Evolutionary conservation across 2,888 invertebrate species (phyloP).

Genomic region (Drosophila limbata): DNA sequence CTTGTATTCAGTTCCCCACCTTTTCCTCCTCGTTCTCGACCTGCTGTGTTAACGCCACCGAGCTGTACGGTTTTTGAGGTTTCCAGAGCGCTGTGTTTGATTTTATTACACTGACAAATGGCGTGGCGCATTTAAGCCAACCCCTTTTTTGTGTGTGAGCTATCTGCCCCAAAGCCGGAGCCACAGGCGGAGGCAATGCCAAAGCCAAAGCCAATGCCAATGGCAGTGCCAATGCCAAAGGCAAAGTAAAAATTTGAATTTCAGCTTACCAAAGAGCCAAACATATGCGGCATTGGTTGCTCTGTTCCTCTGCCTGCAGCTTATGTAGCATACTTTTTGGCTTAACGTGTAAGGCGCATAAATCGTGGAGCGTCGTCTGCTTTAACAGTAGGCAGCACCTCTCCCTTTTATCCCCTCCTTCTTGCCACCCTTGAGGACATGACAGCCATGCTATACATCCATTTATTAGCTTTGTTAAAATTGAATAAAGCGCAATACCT

Average conservation of each 20-base stretch:
- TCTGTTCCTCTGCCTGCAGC: constrained; percentile 52
- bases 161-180: constrained; percentile 4
- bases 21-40: background rate
- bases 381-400: background rate
- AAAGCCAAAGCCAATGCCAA: constrained; percentile 13
- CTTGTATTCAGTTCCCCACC: constrained; percentile 33
- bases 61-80: constrained; percentile 69
- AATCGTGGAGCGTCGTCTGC: constrained; percentile 69
- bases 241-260: constrained; percentile 77
- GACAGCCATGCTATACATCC: constrained; percentile 52
- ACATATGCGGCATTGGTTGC: constrained; percentile 67
- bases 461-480: constrained; percentile 79
- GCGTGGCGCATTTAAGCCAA: constrained; percentile 78
- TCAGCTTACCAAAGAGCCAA: constrained; percentile 69
- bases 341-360: constrained; percentile 79
- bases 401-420: background rate
- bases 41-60: constrained; percentile 39
- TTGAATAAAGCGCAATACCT: constrained; percentile 76
- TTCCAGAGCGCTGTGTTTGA: constrained; percentile 73
- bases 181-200: background rate
- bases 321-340: constrained; percentile 78
- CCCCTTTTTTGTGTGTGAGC: constrained; percentile 44
- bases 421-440: constrained; percentile 1
- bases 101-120: constrained; percentile 82
- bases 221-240: constrained; percentile 29